These are phyloP conservation scores for Brachypodius melanocephalos DNA, from an alignment of 2,113 vertebrate genomes.

Conservation along the genomic window DNA sequence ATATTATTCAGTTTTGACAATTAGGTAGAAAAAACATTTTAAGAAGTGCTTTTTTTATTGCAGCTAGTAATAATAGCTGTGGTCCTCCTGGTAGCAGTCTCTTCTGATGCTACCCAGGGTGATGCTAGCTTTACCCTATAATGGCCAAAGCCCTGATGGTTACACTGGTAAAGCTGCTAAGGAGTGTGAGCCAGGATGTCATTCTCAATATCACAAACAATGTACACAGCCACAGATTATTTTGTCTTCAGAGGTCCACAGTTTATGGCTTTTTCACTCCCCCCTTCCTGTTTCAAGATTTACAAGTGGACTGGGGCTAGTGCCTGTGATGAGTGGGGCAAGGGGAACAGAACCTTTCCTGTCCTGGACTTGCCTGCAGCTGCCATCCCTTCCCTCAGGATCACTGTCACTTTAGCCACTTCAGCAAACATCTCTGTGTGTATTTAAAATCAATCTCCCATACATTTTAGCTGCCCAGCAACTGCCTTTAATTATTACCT, in stretches of 20 bases:
- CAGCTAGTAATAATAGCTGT: slow-evolving; percentile 72
- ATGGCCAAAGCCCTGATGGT: slow-evolving; percentile 50
- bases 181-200: background rate
- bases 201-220: slow-evolving; percentile 3
- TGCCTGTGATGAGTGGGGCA: background rate
- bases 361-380: background rate
- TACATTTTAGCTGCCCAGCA: background rate
- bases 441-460: slow-evolving; percentile 14
- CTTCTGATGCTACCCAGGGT: slow-evolving; percentile 63
- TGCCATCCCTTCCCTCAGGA: background rate
- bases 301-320: background rate
- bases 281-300: background rate
- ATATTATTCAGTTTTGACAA: slow-evolving; percentile 85
- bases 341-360: background rate
- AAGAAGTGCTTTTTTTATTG: slow-evolving; percentile 79
- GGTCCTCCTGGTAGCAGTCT: slow-evolving; percentile 71
- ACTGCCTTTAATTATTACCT: slow-evolving; percentile 52
- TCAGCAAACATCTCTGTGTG: background rate
- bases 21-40: slow-evolving; percentile 78
- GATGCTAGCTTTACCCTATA: slow-evolving; percentile 65
- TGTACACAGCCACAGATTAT: background rate
- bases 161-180: slow-evolving; percentile 49
- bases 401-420: background rate
- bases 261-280: background rate
- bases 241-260: background rate